A percentile compares a stretch with the other conserved stretches of the same genome.
Evolutionary conservation across 92 coral and sea anemone genomes (phyloP).

Genomic region (Blastomussa wellsi): DNA sequence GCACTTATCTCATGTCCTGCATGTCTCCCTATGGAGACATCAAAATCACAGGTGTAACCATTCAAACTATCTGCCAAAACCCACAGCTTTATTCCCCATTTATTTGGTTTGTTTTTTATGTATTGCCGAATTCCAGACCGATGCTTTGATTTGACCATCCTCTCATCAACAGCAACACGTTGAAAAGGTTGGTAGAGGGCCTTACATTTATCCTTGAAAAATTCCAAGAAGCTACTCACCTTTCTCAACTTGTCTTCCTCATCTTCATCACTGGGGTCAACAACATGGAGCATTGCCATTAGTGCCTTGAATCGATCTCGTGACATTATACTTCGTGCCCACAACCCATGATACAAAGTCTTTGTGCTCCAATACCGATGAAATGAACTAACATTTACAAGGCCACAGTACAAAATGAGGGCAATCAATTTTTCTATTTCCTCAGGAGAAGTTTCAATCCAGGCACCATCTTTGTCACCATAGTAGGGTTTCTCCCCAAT

Average conservation of each 20-base stretch:
- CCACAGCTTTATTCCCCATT: constrained; percentile 65
- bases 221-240: constrained; percentile 42
- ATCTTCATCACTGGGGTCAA: constrained; percentile 48
- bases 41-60: constrained; percentile 61
- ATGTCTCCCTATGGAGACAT: constrained; percentile 56
- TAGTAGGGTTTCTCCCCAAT: constrained; percentile 45
- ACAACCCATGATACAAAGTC: constrained; percentile 63
- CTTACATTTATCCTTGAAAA: constrained; percentile 54
- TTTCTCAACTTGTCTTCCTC: constrained; percentile 57
- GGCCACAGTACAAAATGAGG: constrained; percentile 61
- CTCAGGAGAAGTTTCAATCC: constrained; percentile 55
- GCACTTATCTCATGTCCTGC: constrained; percentile 32
- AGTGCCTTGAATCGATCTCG: constrained; percentile 62
- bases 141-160: constrained; percentile 73
- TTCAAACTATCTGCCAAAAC: constrained; percentile 57
- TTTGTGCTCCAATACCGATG: constrained; percentile 70
- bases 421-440: constrained; percentile 66
- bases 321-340: constrained; percentile 57
- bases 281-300: constrained; percentile 63
- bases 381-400: constrained; percentile 52
- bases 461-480: constrained; percentile 64
- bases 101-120: no score
- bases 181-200: constrained; percentile 62
- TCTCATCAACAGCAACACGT: constrained; percentile 63
- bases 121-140: no score